Percentiles rank a stretch among this genome's conserved stretches.
phyloP scores from a whole-genome alignment of 2,888 invertebrate species.

The Chrysomela aeneicollis region DNA sequence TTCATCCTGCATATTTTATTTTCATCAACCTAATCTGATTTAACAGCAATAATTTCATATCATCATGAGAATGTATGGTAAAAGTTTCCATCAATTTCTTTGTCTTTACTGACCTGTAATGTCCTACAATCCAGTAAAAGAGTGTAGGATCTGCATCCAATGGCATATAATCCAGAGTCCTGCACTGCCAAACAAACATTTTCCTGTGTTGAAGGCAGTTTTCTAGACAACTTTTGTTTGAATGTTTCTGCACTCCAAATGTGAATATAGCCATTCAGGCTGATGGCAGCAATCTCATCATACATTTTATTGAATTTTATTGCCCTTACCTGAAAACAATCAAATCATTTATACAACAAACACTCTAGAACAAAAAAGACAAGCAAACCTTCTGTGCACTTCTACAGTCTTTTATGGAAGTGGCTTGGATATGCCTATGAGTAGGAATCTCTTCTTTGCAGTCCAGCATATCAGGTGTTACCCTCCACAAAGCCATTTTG shows the following conservation, averaged over 20 bases:
- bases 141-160: constrained; percentile 94
- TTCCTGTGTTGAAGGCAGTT: constrained; percentile 89
- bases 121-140: constrained; percentile 89
- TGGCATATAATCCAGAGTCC: constrained; percentile 87
- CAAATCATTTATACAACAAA: too few species aligned
- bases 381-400: constrained; percentile 77
- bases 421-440: constrained; percentile 69
- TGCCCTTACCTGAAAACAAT: constrained; percentile 73
- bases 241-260: constrained; percentile 92
- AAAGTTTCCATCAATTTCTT: too few species aligned
- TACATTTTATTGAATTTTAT: constrained; percentile 86
- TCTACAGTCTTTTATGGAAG: constrained; percentile 79
- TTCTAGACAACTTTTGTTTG: constrained; percentile 84
- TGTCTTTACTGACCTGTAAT: constrained; percentile 67
- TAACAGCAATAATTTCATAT: too few species aligned
- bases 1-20: too few species aligned
- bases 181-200: constrained; percentile 92
- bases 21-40: too few species aligned
- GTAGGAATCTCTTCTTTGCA: constrained; percentile 64
- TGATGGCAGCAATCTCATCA: constrained; percentile 89
- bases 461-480: constrained; percentile 64
- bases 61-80: too few species aligned
- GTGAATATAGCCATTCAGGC: constrained; percentile 93
- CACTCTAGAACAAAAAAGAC: too few species aligned
- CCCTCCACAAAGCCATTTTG: constrained; percentile 88